Conservation (phyloP, 2,797 vertebrate species). For the Notamacropus eugenii region DNA sequence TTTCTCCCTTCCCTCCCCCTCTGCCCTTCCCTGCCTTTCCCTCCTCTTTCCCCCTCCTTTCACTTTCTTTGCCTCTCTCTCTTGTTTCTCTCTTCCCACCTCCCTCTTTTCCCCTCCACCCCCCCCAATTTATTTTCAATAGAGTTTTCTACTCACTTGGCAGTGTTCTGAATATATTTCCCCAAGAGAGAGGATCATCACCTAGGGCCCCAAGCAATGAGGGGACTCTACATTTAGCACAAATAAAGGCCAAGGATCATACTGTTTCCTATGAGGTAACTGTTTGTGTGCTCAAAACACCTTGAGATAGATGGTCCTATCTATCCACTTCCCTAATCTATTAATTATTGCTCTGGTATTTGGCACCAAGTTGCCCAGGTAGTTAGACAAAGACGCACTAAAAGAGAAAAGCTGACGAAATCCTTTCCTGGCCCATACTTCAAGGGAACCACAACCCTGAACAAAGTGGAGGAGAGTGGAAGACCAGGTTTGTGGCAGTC, state of each 20-base stretch:
- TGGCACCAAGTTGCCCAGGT: background rate
- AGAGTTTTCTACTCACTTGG: background rate
- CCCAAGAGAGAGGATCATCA: background rate
- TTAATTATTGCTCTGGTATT: background rate
- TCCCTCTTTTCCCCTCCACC: too few relatives aligned
- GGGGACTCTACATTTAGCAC: background rate
- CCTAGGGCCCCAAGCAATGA: background rate
- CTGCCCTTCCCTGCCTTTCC: background rate
- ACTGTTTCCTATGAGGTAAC: background rate
- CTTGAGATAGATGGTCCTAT: background rate
- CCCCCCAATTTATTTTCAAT: background rate
- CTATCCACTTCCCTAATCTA: background rate
- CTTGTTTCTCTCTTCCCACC: too few relatives aligned
- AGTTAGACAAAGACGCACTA: background rate
- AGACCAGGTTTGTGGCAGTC: background rate
- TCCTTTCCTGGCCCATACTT: background rate
- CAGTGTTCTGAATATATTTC: background rate
- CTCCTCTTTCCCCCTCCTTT: background rate
- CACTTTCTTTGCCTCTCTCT: too few relatives aligned
- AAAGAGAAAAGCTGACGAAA: background rate
- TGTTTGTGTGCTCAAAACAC: background rate
- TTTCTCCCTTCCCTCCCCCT: background rate
- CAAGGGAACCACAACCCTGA: background rate
- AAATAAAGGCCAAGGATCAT: background rate
- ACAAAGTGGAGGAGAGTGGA: background rate